These are phyloP conservation scores for Limnephilus marmoratus DNA, from an alignment of 2,888 invertebrate species.

Conservation along the genomic window DNA sequence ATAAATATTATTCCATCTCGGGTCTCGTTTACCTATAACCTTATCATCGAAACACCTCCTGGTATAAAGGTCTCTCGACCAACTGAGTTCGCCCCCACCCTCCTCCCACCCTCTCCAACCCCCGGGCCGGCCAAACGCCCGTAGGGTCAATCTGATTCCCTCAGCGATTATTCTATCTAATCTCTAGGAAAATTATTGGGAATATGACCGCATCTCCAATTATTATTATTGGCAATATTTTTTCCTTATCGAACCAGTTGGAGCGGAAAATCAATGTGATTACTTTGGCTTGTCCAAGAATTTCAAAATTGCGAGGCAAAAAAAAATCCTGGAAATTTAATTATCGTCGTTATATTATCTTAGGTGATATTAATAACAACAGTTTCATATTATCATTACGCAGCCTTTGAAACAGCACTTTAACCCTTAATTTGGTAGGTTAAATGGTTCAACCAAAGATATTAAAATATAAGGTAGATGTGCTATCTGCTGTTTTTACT, in stretches of 20 bases:
- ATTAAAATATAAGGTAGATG: too few relatives aligned
- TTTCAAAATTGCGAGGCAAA: not conserved
- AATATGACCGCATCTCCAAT: slow-evolving; percentile 13
- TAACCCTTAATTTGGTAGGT: too few relatives aligned
- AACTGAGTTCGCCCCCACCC: not conserved
- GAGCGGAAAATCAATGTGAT: not conserved
- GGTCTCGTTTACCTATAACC: not conserved
- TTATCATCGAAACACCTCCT: slow-evolving; percentile 9
- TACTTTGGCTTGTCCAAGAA: not conserved
- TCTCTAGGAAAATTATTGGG: slow-evolving; percentile 16
- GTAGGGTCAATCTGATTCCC: slow-evolving; percentile 22
- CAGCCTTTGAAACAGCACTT: too few relatives aligned
- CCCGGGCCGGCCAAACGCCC: not conserved
- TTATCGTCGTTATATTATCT: not conserved
- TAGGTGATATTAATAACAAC: not conserved
- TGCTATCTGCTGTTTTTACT: too few relatives aligned
- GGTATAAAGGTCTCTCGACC: slow-evolving; percentile 7
- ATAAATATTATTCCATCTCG: not conserved
- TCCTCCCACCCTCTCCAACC: not conserved
- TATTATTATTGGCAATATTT: slow-evolving; percentile 21
- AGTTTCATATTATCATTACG: too few relatives aligned
- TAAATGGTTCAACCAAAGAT: too few relatives aligned
- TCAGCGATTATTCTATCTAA: slow-evolving; percentile 18
- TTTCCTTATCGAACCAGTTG: not conserved
- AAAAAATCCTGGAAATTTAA: not conserved